A percentile compares a stretch with the other conserved stretches of the same genome.
Evolutionary conservation across 2,113 vertebrate genomes (phyloP).

Genomic region (Pycnonotus jocosus): DNA sequence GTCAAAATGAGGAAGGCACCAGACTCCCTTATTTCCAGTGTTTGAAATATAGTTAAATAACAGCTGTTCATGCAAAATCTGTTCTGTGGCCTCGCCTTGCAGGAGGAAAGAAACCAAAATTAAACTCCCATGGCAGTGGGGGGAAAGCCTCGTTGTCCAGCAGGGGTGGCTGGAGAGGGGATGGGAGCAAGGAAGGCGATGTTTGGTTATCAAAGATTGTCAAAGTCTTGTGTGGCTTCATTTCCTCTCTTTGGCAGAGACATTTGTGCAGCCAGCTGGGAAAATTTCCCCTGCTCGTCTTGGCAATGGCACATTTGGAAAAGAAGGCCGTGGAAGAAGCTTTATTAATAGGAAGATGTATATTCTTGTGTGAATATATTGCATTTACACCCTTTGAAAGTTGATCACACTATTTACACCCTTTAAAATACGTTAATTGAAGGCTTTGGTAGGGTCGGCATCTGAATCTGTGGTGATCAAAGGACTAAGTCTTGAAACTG

Average conservation of each 20-base stretch:
- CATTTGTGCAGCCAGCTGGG: not conserved
- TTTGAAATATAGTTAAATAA: not conserved
- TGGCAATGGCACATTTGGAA: not conserved
- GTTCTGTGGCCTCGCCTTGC: not conserved
- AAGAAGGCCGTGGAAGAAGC: not conserved
- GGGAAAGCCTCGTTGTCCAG: not conserved
- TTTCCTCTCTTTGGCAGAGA: not conserved
- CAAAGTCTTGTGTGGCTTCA: not conserved
- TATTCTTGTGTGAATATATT: not conserved
- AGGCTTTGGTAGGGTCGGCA: not conserved
- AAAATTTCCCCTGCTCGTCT: not conserved
- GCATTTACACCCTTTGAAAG: not conserved
- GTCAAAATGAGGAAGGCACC: not conserved
- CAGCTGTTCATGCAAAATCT: not conserved
- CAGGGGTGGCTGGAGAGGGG: not conserved
- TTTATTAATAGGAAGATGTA: rapidly evolving
- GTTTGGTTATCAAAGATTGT: not conserved
- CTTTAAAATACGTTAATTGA: not conserved
- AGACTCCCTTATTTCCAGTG: not conserved
- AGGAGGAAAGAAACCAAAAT: not conserved
- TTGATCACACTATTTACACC: not conserved
- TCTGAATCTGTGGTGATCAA: not conserved
- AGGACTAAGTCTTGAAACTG: not conserved
- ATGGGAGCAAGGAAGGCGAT: rapidly evolving
- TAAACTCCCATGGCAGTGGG: rapidly evolving